Base-by-base conservation (phyloP, 1,140 invertebrate genomes). In the Leucophenga varia region DNA sequence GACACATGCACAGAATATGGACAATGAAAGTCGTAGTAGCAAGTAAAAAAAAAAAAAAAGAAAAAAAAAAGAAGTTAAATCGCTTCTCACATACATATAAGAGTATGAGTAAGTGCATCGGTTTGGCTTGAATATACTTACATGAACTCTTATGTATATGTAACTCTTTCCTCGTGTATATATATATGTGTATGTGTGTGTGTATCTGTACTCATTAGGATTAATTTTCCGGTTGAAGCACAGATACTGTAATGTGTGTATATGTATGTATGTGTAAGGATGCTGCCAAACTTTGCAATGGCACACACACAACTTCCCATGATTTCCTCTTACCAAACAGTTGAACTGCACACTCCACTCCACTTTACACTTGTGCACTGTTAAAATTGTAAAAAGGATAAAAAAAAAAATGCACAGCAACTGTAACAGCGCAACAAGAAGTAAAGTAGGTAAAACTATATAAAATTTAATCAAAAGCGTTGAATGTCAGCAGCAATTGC, bases 391-490 rank as follows among this genome's bases (percentile, higher is more conserved):
- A 25, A 25, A 25, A n/a, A 10, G 16, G n/a, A 31, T 10, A 16
- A 41, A 55, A 50, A 50, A 57, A 52, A 67, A 65, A 67, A 58
- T 61, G 61, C 67, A n/a, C n/a, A n/a, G n/a, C n/a, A n/a, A n/a
- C n/a, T n/a, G n/a, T n/a, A n/a, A n/a, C n/a, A n/a, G n/a, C n/a
- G n/a, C n/a, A n/a, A n/a, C n/a, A n/a, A n/a, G n/a, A n/a, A n/a
- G n/a, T n/a, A n/a, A n/a, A n/a, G n/a, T n/a, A n/a, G n/a, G n/a
- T n/a, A 67, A 65, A 65, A 65, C 61, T 65, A 63, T 63, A 65
- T 65, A 65, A 65, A 65, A 65, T 65, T 65, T 65, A 65, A 65
- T 65, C 61, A 65, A 65, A 58, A 65, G 63, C 61, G 63, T 59
- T 65, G 61, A 65, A 67, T 65, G 61, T 65, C 61, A 64, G 63